Evolutionary conservation across 2,888 invertebrate species (phyloP).

Genomic region (Epinotia demarniana): DNA sequence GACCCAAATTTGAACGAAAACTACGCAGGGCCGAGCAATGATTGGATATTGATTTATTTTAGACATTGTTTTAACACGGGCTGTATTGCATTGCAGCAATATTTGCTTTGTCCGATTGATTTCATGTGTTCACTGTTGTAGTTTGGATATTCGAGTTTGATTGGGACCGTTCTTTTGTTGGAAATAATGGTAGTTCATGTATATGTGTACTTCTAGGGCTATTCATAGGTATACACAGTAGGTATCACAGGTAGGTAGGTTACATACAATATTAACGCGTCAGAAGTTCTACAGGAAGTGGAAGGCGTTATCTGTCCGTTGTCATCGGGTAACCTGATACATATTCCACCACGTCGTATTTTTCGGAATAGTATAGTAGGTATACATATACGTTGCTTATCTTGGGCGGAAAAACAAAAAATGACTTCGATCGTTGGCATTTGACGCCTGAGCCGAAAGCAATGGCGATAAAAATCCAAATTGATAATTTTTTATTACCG

Average conservation of each 20-base stretch:
- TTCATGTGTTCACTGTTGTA: conserved; percentile 5
- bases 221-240: background rate
- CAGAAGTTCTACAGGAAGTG: background rate
- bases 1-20: conserved; percentile 29
- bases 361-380: no score
- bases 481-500: no score
- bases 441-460: no score
- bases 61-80: conserved; percentile 20
- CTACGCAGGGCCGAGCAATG: conserved; percentile 21
- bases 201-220: background rate
- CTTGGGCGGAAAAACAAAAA: no score
- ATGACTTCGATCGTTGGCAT: no score
- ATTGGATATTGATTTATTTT: conserved; percentile 38
- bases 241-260: no score
- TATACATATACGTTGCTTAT: no score
- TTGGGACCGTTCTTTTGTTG: conserved; percentile 13
- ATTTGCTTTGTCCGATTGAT: conserved; percentile 22
- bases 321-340: no score
- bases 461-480: no score
- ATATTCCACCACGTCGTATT: no score
- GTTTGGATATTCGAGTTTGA: conserved; percentile 14
- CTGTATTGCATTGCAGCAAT: conserved; percentile 19
- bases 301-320: no score
- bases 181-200: background rate
- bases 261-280: no score